Conservation (phyloP, 2,113 vertebrate genomes). For the Felis catus region F.catus_Fca126_mat1.0 CM031417.1:40162501-40163000, state of each 20-base stretch:
- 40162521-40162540: neutral
- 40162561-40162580: neutral
- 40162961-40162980: neutral
- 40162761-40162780: too few relatives aligned
- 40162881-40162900: neutral
- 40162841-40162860: neutral
- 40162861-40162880: neutral
- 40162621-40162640: too few relatives aligned
- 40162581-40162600: neutral
- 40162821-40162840: neutral
- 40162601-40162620: neutral
- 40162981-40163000: neutral
- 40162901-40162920: neutral
- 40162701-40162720: too few relatives aligned
- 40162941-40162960: neutral
- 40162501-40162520: neutral
- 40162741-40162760: too few relatives aligned
- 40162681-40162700: too few relatives aligned
- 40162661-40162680: too few relatives aligned
- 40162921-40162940: neutral
- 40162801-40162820: too few relatives aligned
- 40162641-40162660: too few relatives aligned
- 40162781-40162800: too few relatives aligned
- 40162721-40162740: too few relatives aligned
- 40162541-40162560: neutral